Base-by-base conservation (phyloP, 2,888 invertebrate species). In the Allygus modestus region DNA sequence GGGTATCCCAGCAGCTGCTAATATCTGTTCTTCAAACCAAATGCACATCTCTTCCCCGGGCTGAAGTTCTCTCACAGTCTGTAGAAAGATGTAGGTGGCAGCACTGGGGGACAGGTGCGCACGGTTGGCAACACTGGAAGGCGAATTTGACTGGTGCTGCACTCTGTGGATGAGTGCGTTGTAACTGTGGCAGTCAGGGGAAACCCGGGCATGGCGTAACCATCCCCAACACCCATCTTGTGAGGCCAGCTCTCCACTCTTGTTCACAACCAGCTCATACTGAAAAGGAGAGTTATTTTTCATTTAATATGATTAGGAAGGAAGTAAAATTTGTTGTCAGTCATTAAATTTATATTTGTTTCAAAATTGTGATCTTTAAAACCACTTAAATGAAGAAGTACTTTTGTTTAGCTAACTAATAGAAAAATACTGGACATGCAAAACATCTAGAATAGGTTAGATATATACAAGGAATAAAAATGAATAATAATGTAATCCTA, bases 21-120 rank as follows among this genome's bases (percentile, higher is more conserved):
- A 91, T 85, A 96, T 91, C 86, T 94, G 94, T 87, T 96, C 95
- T 9, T 95, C 94, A 90, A 97, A 97, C 98, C 98, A 98, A 87
- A 97, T 92, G 41, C 93, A 91, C 75, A 97, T 91, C 88, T 95
- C 95, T 85, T 95, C 94, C 46, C 95, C 95, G 0, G 92, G 91
- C 71, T 91, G 91, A 43, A 94, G 91, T 0, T 90, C 90, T 86
- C 91, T 90, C 11, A 92, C 92, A 0, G 91, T 90, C 89, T 92
- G 92, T 4, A 93, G 88, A 0, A 91, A 88, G 79, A 89, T 58
- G 17, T 11, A 65, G 26, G 9, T 65, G 31, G 65, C 31, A 65
- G 28, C 28, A 83, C 86, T 84, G 86, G 86, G 77, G 0, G 54
- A 51, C 51, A 33, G 46, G 31, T 84, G 89, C 89, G 4, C 87